Evolutionary conservation across 2,797 vertebrate genomes (phyloP).

Genomic region (Tympanoctomys barrerae): DNA sequence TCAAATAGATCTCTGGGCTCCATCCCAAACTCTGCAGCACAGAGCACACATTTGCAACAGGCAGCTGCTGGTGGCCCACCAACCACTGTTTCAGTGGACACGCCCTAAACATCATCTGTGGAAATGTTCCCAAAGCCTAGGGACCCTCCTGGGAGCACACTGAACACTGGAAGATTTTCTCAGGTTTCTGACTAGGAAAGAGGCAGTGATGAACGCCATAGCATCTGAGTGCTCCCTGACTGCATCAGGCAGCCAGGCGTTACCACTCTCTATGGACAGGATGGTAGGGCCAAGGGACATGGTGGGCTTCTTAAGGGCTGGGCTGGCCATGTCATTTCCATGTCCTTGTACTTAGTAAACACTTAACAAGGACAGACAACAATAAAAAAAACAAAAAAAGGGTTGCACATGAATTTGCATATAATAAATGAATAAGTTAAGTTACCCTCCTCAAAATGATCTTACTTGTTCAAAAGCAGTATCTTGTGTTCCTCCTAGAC

Average conservation of each 20-base stretch:
- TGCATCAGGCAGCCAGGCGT: neutral
- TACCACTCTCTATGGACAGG: neutral
- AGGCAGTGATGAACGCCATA: too few species aligned
- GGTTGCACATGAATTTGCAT: neutral
- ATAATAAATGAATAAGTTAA: neutral
- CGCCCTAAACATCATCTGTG: neutral
- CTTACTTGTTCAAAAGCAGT: neutral
- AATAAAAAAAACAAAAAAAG: too few species aligned
- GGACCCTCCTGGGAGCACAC: neutral
- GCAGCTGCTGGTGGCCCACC: neutral
- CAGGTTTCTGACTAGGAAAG: neutral
- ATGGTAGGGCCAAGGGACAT: fast-evolving
- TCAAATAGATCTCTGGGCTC: neutral
- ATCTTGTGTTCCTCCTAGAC: neutral
- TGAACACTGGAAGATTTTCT: neutral
- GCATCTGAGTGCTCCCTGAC: neutral
- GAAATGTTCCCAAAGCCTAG: neutral
- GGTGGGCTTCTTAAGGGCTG: neutral
- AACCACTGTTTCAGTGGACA: neutral
- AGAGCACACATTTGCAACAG: neutral
- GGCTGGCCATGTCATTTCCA: neutral
- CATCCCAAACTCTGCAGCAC: neutral
- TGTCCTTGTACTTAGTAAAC: neutral
- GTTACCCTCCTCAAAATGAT: neutral
- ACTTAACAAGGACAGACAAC: neutral